Conservation (phyloP, 1,140 invertebrate species). For the Rhopalosiphum padi region DNA sequence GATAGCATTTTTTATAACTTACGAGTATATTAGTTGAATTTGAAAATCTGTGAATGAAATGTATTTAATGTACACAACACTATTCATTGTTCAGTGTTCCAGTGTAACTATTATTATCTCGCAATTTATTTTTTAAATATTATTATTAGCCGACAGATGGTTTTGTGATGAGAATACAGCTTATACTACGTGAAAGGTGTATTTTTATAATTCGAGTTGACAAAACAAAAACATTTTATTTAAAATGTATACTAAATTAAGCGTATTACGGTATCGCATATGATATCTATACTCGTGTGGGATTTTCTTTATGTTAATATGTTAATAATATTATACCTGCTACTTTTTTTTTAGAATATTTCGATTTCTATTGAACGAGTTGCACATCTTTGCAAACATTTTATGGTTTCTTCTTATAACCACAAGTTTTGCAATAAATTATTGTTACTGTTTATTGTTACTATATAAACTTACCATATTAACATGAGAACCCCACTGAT, state of each 20-base stretch:
- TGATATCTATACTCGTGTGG: background rate
- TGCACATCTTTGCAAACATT: background rate
- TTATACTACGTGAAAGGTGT: background rate
- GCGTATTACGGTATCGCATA: background rate
- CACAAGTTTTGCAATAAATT: slow-evolving; percentile 31
- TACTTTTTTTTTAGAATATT: slow-evolving; percentile 2
- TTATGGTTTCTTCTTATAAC: slow-evolving; percentile 1
- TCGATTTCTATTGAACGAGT: background rate
- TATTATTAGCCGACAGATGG: background rate
- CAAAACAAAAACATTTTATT: background rate
- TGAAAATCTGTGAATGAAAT: background rate
- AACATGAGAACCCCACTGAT: background rate
- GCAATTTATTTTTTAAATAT: no score
- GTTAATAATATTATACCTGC: background rate
- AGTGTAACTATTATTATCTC: background rate
- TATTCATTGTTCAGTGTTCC: background rate
- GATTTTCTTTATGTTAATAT: background rate
- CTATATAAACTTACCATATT: background rate
- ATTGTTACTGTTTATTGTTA: background rate
- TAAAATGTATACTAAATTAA: background rate
- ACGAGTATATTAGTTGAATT: background rate
- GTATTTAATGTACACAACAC: background rate
- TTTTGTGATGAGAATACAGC: background rate
- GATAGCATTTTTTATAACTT: background rate
- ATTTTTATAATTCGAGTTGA: background rate